A percentile compares a stretch with the other conserved stretches of the same genome.
Conservation (phyloP, 1,140 invertebrate species). For the Eubasilissa regina region DNA sequence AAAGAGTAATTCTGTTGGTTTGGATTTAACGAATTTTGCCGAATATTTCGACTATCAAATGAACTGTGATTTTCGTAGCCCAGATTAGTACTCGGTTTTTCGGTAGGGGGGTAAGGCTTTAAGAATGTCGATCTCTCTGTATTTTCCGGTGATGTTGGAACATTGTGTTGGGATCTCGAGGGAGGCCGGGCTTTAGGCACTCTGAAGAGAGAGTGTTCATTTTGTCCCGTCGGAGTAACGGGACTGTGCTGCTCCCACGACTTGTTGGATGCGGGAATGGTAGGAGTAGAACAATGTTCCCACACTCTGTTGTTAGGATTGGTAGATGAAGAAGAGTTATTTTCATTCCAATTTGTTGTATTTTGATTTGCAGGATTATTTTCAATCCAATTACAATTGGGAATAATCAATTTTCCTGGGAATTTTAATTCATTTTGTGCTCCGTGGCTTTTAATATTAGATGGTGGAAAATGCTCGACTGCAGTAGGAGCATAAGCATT, state of each 20-base stretch:
- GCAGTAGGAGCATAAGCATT: constrained; percentile 12
- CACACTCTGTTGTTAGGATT: constrained; percentile 53
- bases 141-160: constrained; percentile 65
- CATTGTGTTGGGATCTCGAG: constrained; percentile 71
- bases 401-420: constrained; percentile 63
- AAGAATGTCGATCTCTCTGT: constrained; percentile 71
- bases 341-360: constrained; percentile 67
- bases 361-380: constrained; percentile 39
- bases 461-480: constrained; percentile 12
- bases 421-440: constrained; percentile 61
- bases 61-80: constrained; percentile 68
- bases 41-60: constrained; percentile 65
- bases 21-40: constrained; percentile 61
- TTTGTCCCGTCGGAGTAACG: constrained; percentile 60
- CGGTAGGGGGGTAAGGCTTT: constrained; percentile 72
- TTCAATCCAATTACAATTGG: constrained; percentile 57
- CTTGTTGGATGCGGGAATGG: constrained; percentile 51
- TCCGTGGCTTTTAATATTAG: constrained; percentile 36
- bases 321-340: constrained; percentile 42
- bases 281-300: constrained; percentile 51
- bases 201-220: constrained; percentile 75
- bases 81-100: constrained; percentile 64
- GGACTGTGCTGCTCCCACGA: constrained; percentile 56
- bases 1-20: constrained; percentile 68
- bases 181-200: constrained; percentile 79